Evolutionary conservation across 2,113 vertebrate species (phyloP).

Genomic region (Tautogolabrus adspersus): DNA sequence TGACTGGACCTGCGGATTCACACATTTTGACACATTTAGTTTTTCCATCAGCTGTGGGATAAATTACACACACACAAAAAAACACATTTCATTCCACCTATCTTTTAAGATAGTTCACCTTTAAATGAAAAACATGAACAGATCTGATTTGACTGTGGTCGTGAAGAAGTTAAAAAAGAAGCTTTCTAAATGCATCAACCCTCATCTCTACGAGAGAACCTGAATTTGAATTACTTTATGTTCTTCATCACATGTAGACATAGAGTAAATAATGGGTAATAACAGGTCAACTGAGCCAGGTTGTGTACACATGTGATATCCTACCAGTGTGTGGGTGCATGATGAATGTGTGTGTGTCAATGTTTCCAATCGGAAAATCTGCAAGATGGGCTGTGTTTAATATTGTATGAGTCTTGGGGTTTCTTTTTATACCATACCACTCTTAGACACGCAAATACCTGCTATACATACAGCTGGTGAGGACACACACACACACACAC

Average conservation of each 20-base stretch:
- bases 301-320: constrained; percentile 28
- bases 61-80: too few species aligned
- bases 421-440: constrained; percentile 74
- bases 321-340: constrained; percentile 25
- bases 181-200: too few species aligned
- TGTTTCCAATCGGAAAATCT: constrained; percentile 74
- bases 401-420: constrained; percentile 76
- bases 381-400: constrained; percentile 71
- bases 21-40: too few species aligned
- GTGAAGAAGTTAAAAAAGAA: not conserved
- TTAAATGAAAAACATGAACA: not conserved
- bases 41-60: too few species aligned
- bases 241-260: not conserved
- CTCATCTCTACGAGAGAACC: too few species aligned
- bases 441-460: constrained; percentile 67
- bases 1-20: not conserved
- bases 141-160: not conserved
- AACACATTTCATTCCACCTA: too few species aligned
- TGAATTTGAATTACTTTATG: not conserved
- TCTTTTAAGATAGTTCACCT: not conserved
- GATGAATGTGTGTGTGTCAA: constrained; percentile 42
- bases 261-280: not conserved
- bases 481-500: constrained; percentile 58
- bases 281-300: not conserved
- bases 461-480: constrained; percentile 79